Evolutionary conservation across 2,113 vertebrate species (phyloP), one percentile per base, ranked within the genome.

Genomic region (Monarcha castaneiventris): DNA sequence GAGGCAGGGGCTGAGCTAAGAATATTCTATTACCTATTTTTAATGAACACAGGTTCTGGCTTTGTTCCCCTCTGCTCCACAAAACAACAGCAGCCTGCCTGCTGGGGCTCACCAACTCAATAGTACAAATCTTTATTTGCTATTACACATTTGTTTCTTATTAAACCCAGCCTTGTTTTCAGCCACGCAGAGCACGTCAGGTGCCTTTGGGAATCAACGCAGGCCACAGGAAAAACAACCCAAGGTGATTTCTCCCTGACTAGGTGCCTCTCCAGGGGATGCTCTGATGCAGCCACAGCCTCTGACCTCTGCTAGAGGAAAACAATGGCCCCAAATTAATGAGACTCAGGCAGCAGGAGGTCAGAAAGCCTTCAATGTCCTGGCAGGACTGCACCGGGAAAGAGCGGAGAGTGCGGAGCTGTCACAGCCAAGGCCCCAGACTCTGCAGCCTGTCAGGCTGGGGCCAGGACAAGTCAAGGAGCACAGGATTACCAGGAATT

Each of bases 1-100:
- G 56, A 91, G 75, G 73, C 49, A 72, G 37, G 13, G 32, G 13
- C 51, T 88, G 90, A 93, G 63, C 82, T 59, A 79, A 86, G 61
- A 79, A 93, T 74, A 95, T 63, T 35, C 80, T 76, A 58, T 79
- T 84, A 59, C 76, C 86, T 82, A n/a, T 69, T 93, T 97, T 90
- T 64, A 93, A 63, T 12, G 6, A 72, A 64, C 39, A 84, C 58
- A 69, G 51, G 46, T 43, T 20, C 46, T 71, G 67, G 46, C 62
- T 83, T 44, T 6, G 1, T 25, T 87, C 74, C 55, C 66, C 46
- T 75, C 69, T 69, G 71, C n/a, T 76, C 74, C 67, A 48, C 48
- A 19, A 16, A 52, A 59, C 20, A 30, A 51, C 68, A 81, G 75
- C 52, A 75, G 73, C 58, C 29, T 1, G 0, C 84, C 90, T 0